Evolutionary conservation across 2,797 vertebrate species (phyloP).

Genomic region (Pogoniulus pusillus): DNA sequence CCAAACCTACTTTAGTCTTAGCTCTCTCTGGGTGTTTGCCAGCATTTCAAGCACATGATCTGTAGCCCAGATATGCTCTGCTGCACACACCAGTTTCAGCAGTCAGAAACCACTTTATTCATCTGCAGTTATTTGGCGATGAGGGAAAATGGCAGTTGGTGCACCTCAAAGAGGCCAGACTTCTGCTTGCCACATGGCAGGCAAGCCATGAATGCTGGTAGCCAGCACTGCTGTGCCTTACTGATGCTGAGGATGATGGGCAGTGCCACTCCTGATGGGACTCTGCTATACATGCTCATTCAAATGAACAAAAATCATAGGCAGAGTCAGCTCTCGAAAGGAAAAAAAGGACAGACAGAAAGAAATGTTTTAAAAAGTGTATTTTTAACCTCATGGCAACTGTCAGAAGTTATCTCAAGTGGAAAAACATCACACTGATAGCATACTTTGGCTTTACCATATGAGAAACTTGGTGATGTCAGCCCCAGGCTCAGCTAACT

Average conservation of each 20-base stretch:
- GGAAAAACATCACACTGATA: conserved; percentile 42
- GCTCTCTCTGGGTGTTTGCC: not conserved
- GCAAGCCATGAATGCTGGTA: not conserved
- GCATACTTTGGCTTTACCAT: conserved; percentile 38
- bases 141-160: not conserved
- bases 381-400: conserved; percentile 50
- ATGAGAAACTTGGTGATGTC: conserved; percentile 34
- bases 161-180: not conserved
- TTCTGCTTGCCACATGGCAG: not conserved
- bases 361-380: not conserved
- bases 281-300: rapidly evolving
- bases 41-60: not conserved
- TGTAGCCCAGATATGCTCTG: not conserved
- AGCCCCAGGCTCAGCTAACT: conserved; percentile 50
- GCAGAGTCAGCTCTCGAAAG: not conserved
- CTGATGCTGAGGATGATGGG: not conserved
- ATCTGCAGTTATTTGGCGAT: not conserved
- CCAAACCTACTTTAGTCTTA: not conserved
- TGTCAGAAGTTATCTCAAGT: conserved; percentile 50
- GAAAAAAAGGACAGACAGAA: rapidly evolving
- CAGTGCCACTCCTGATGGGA: not conserved
- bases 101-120: not conserved
- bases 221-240: not conserved
- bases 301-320: not conserved
- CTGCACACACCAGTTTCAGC: not conserved